A percentile compares a stretch with the other conserved stretches of the same genome.
These are phyloP conservation scores for Philereme transversata DNA, from an alignment of 2,888 invertebrate genomes.

Conservation along the genomic window DNA sequence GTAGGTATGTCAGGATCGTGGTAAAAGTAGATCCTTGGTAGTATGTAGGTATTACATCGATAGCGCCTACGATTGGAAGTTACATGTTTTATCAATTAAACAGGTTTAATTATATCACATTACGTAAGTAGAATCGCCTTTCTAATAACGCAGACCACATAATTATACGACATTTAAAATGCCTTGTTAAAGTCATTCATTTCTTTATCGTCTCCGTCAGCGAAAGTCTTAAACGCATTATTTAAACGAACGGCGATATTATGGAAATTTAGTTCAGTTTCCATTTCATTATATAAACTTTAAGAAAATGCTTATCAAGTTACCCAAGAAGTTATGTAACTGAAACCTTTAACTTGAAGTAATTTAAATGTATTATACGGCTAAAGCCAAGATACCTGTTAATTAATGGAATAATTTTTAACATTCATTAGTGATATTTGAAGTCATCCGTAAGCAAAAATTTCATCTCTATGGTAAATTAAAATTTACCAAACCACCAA, in stretches of 20 bases:
- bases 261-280: slow-evolving; percentile 61
- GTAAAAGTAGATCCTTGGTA: too few species aligned
- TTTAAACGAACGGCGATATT: slow-evolving; percentile 51
- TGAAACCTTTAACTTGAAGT: too few species aligned
- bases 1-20: not conserved
- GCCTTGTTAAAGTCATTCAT: slow-evolving; percentile 34
- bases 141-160: slow-evolving; percentile 21
- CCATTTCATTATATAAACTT: slow-evolving; percentile 58
- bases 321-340: too few species aligned
- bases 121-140: slow-evolving; percentile 31
- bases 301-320: slow-evolving; percentile 12
- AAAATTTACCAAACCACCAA: too few species aligned
- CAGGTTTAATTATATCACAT: slow-evolving; percentile 26
- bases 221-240: slow-evolving; percentile 65
- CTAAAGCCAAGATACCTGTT: too few species aligned
- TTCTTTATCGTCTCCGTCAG: slow-evolving; percentile 34
- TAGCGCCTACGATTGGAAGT: slow-evolving; percentile 1
- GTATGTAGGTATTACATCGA: not conserved
- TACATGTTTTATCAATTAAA: slow-evolving; percentile 14
- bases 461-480: too few species aligned
- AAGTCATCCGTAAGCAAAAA: too few species aligned
- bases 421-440: too few species aligned
- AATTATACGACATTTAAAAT: slow-evolving; percentile 1
- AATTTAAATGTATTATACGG: too few species aligned
- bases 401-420: too few species aligned